Evolutionary conservation across 1,140 invertebrate genomes (phyloP), one percentile per base, ranked within the genome.

Genomic region (Epicauta chinensis): DNA sequence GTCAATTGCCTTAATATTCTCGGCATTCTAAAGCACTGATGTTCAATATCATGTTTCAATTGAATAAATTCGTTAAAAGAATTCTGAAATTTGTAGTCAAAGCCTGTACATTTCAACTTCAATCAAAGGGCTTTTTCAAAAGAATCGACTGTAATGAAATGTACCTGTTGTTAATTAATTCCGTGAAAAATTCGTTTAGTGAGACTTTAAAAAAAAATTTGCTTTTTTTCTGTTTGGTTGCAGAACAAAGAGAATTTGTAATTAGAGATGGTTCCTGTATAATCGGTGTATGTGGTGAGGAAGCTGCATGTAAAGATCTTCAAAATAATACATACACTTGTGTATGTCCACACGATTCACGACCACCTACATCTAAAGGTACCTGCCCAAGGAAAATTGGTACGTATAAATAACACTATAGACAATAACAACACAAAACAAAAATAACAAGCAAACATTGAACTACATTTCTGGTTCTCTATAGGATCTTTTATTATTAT

Each of bases 271-370:
- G 77, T 3, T 59, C 64, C 15, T 80, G 78, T 55, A 59, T 66
- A 44, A 72, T 70, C 1, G 70, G 71, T 2, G 76, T 79, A 30
- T 86, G 83, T 57, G 79, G 77, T 2, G 68, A 64, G 2, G 79
- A 85, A 45, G 79, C 80, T 0, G 82, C 81, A 0, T 85, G 83
- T 58, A 73, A 69, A 10, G 61, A 49, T 16, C 67, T 73, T 47
- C 62, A 72, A 49, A 71, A 75, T 43, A 74, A 73, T 3, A 73
- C 71, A 2, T 78, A 81, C 44, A 77, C 72, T 15, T 86, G 83
- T 58, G 67, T 84, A 3, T 86, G 83, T 66, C 80, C 82, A 3
- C 78, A 83, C 45, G 82, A 82, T 57, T 73, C 68, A 3, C 75
- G 76, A 9, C 71, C 73, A 2, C 78, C 82, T 9, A 83, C 80